Percentiles rank a stretch among this genome's conserved stretches.
phyloP scores from a whole-genome alignment of 35 echinoderm and acorn worm genomes.

The Chiridota heheva region DNA sequence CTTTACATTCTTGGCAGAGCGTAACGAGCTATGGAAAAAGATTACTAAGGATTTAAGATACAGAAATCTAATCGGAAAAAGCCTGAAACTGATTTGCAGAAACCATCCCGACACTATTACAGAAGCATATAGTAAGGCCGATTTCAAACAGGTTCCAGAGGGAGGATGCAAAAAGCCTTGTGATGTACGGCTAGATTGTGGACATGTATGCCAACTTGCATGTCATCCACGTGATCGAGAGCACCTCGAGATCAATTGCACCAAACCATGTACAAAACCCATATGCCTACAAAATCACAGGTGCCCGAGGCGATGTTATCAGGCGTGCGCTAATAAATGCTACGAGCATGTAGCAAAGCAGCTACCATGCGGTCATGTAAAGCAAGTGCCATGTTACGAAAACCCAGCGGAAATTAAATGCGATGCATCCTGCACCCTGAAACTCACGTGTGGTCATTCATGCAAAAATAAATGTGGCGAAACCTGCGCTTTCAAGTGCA shows the following conservation, averaged over 20 bases:
- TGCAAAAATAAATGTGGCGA: conserved; percentile 73
- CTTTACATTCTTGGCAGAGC: conserved; percentile 46
- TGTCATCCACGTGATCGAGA: conserved; percentile 76
- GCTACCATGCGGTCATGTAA: conserved; percentile 49
- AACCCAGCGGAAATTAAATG: conserved; percentile 32
- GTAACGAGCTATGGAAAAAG: conserved; percentile 54
- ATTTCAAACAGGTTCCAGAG: conserved; percentile 74
- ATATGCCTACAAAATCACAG: conserved; percentile 30
- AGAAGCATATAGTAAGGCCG: conserved; percentile 25
- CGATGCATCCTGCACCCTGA: conserved; percentile 15
- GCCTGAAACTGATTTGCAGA: conserved; percentile 53
- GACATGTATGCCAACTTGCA: conserved; percentile 65
- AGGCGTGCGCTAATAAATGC: conserved; percentile 43
- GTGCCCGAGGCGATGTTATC: conserved; percentile 51
- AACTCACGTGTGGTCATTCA: conserved; percentile 53
- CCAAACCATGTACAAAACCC: conserved; percentile 52
- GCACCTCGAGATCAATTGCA: conserved; percentile 67
- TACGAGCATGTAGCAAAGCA: not conserved
- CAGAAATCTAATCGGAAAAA: conserved; percentile 31
- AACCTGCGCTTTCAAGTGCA: conserved; percentile 52
- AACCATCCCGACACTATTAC: conserved; percentile 68
- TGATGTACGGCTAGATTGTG: conserved; percentile 59
- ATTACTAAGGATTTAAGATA: conserved; percentile 39
- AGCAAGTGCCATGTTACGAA: conserved; percentile 49
- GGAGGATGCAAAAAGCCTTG: conserved; percentile 80